phyloP scores from a whole-genome alignment of 2,113 vertebrate genomes.

The Salminus brasiliensis region DNA sequence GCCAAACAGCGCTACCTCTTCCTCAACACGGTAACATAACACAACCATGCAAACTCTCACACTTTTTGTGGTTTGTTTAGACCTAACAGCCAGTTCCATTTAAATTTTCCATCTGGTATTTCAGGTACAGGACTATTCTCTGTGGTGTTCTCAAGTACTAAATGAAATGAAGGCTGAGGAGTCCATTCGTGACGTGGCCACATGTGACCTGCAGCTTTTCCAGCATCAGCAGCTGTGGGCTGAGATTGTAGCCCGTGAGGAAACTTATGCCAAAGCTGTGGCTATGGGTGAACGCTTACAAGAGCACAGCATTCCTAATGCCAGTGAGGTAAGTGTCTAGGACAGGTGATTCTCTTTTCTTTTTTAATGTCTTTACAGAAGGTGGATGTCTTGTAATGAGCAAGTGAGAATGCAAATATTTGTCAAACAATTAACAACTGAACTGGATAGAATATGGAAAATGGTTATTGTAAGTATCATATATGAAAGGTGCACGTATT shows the following conservation, averaged over 20 bases:
- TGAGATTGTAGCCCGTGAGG: slow-evolving; percentile 79
- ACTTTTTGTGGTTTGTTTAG: background rate
- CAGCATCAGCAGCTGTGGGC: slow-evolving; percentile 82
- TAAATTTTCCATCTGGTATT: background rate
- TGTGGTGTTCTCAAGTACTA: slow-evolving; percentile 79
- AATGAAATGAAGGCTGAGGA: slow-evolving; percentile 79
- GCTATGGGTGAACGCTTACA: slow-evolving; percentile 77
- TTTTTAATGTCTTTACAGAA: background rate
- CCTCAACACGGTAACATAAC: slow-evolving; percentile 70
- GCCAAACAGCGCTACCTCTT: slow-evolving; percentile 75
- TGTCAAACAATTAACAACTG: background rate
- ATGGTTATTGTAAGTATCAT: too few relatives aligned
- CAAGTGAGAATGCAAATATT: background rate
- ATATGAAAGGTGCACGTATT: too few relatives aligned
- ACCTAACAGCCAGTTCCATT: background rate
- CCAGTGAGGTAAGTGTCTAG: slow-evolving; percentile 73
- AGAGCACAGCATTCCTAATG: slow-evolving; percentile 57
- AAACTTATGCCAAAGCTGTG: slow-evolving; percentile 68
- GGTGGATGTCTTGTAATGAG: too few relatives aligned
- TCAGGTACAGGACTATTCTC: slow-evolving; percentile 78
- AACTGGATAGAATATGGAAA: too few relatives aligned
- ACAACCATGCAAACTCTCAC: background rate
- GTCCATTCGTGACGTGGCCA: slow-evolving; percentile 75
- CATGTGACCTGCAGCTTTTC: slow-evolving; percentile 71
- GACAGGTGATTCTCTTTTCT: background rate